Percentiles rank a stretch among this genome's conserved stretches.
Conservation (phyloP, 2,113 vertebrate species). For the Siphamia tubifer region DNA sequence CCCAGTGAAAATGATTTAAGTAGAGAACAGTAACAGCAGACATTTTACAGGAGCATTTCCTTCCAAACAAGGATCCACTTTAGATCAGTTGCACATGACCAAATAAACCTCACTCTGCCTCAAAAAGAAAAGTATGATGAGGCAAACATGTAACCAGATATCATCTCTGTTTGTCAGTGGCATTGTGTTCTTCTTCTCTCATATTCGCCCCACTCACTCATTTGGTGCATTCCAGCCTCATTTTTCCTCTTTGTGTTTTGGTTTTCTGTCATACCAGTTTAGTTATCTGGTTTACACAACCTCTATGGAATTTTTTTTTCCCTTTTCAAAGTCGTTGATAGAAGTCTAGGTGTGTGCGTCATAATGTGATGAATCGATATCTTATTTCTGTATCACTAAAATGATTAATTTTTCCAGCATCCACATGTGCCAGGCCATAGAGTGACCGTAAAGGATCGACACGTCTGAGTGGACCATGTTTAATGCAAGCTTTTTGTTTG, state of each 20-base stretch:
- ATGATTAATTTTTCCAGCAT: constrained; percentile 16
- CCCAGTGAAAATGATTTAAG: neutral
- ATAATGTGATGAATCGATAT: constrained; percentile 30
- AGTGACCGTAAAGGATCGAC: neutral
- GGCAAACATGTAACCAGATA: no score
- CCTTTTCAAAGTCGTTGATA: constrained; percentile 18
- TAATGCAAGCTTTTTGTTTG: neutral
- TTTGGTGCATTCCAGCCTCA: no score
- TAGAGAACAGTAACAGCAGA: neutral
- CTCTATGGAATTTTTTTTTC: constrained; percentile 28
- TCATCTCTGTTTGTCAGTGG: no score
- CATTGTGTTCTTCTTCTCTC: neutral
- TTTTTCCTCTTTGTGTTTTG: constrained; percentile 18
- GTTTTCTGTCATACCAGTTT: constrained; percentile 19
- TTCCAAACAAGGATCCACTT: neutral
- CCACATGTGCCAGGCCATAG: neutral
- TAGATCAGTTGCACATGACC: neutral
- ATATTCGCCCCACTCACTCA: no score
- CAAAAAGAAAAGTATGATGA: no score
- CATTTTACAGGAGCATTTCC: neutral
- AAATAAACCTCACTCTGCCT: neutral
- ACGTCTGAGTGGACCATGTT: neutral
- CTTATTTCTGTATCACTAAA: constrained; percentile 12
- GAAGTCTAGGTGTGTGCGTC: constrained; percentile 22
- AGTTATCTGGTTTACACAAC: constrained; percentile 49